Evolutionary conservation across 2,113 vertebrate species (phyloP).

Genomic region (Neogale vison): DNA sequence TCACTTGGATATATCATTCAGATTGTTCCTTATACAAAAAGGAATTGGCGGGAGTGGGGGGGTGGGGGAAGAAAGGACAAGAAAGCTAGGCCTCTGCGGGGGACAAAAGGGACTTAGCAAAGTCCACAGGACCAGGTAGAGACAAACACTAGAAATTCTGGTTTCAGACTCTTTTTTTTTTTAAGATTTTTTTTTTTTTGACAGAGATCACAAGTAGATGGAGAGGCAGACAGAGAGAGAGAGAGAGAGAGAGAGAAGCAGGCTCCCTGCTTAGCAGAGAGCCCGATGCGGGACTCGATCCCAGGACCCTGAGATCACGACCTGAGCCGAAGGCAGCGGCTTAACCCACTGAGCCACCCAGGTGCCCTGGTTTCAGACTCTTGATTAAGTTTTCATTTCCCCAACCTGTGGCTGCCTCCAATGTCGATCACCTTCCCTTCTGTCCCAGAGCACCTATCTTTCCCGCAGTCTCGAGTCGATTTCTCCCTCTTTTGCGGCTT

Average conservation of each 20-base stretch:
- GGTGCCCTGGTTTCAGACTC: neutral
- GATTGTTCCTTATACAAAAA: neutral
- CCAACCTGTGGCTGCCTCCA: neutral
- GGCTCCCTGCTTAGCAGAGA: too few relatives aligned
- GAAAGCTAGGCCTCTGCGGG: neutral
- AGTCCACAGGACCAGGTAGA: neutral
- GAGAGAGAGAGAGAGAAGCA: too few relatives aligned
- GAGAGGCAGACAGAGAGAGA: too few relatives aligned
- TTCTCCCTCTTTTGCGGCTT: neutral
- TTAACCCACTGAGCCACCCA: too few relatives aligned
- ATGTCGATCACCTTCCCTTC: neutral
- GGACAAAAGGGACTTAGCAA: neutral
- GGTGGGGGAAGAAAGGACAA: neutral
- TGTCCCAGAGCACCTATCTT: neutral
- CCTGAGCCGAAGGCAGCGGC: too few relatives aligned
- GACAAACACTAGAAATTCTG: neutral
- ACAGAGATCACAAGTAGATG: too few relatives aligned
- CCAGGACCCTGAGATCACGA: too few relatives aligned
- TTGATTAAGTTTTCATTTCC: neutral
- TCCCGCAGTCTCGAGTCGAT: neutral
- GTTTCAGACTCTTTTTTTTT: neutral
- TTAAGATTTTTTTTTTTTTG: too few relatives aligned
- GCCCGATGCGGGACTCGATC: too few relatives aligned
- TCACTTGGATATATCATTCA: neutral
- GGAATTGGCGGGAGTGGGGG: fast-evolving